phyloP scores from a whole-genome alignment of 1,140 invertebrate species.

The Berghia stephanieae region DNA sequence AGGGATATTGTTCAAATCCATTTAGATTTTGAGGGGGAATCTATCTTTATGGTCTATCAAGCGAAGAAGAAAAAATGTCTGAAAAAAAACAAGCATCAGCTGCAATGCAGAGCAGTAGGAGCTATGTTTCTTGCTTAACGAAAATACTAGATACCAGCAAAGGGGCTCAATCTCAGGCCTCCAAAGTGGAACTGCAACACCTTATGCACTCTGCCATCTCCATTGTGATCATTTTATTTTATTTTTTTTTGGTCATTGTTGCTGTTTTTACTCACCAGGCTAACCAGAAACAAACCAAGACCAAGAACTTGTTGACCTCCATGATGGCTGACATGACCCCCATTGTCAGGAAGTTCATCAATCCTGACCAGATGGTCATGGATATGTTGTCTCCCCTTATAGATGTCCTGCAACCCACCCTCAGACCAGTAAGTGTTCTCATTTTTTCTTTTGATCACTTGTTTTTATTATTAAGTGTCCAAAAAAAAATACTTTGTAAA shows the following conservation, averaged over 20 bases:
- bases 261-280: too few relatives aligned
- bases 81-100: too few relatives aligned
- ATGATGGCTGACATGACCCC: conserved; percentile 75
- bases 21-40: too few relatives aligned
- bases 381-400: conserved; percentile 81
- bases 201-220: background rate
- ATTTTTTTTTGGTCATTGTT: conserved; percentile 3
- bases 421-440: conserved; percentile 75
- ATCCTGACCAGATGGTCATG: conserved; percentile 70
- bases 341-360: conserved; percentile 71
- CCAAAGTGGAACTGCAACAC: too few relatives aligned
- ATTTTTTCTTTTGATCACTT: background rate
- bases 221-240: background rate
- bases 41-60: too few relatives aligned
- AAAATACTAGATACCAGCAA: too few relatives aligned
- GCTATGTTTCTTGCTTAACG: too few relatives aligned
- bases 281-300: conserved; percentile 48
- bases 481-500: too few relatives aligned
- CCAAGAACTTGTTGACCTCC: conserved; percentile 66
- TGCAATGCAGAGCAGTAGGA: too few relatives aligned
- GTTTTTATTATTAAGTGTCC: background rate
- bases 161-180: too few relatives aligned
- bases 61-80: too few relatives aligned
- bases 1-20: too few relatives aligned
- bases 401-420: conserved; percentile 78